These are phyloP conservation scores for Raphicerus campestris DNA, from an alignment of 2,113 vertebrate genomes.

Conservation along the genomic window DNA sequence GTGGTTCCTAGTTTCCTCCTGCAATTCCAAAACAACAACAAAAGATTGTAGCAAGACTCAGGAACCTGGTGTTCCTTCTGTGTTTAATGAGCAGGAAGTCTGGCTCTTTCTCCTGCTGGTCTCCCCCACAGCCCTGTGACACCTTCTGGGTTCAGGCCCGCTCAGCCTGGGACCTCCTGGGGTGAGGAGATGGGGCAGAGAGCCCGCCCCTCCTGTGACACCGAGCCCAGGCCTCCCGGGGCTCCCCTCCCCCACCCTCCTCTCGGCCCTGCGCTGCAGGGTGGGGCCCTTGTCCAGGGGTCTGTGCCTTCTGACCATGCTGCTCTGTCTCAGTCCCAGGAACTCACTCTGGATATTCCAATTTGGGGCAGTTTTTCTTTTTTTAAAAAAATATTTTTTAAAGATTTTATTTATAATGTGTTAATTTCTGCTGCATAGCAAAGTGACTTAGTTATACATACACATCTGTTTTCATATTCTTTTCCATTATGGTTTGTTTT, in stretches of 20 bases:
- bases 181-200: background rate
- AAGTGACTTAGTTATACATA: background rate
- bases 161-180: background rate
- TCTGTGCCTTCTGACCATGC: background rate
- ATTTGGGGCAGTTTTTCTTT: accelerated
- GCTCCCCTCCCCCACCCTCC: accelerated
- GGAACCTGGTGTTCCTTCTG: too few species aligned
- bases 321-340: background rate
- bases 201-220: too few species aligned
- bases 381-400: background rate
- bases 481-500: background rate
- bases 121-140: accelerated
- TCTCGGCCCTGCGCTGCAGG: background rate
- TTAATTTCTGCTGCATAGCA: background rate
- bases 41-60: background rate
- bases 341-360: background rate
- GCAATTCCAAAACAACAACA: background rate
- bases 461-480: background rate
- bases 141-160: background rate
- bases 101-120: background rate
- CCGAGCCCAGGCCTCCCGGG: background rate
- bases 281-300: background rate
- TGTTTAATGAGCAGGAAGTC: background rate
- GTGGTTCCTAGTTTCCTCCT: background rate
- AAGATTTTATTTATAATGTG: background rate